Base-by-base conservation (phyloP, 2,797 vertebrate genomes). In the Austrolebias charrua region DNA sequence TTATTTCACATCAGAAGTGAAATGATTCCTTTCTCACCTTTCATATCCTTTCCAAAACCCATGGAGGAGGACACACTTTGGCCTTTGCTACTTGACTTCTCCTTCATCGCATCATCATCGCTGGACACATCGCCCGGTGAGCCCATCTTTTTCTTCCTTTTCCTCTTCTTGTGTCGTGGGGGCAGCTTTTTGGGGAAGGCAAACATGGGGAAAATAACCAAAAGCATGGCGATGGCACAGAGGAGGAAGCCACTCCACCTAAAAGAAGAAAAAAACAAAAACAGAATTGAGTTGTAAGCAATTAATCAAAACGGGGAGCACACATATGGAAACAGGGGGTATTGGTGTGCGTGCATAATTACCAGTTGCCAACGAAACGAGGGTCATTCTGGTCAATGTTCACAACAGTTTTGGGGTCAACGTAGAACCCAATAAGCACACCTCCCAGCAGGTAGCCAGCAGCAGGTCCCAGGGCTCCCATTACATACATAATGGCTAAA, bases 161-260 rank as follows among this genome's bases (percentile, higher is more conserved):
- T 97, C 89, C 93, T 95, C 83, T 88, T 92, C 63, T 92, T 93
- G 78, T 95, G 96, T 73, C 97, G 95, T 56, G 97, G 97, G 16
- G 98, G 98, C 75, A 99, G 93, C 86, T 98, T 99, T 92, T 99
- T 97, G 42, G 98, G 98, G 85, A 99, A 99, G 88, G 95, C 93
- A 89, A 99, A 98, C 98, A 99, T 99, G 89, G 98, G 98, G 75
- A 98, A 95, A 91, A 99, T 96, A 82, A 99, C 96, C 81, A 99
- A 92, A 68, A 98, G 93, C 97, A 99, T 99, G 74, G 96, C 96
- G 66, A 95, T 82, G 74, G 97, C 88, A 80, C 97, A 99, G 75
- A 99, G 89, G 65, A 99, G 94, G 82, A 99, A 99, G 72, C 98
- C 98, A 40, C 97, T 98, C 97, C 97, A 98, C 97, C 97, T 98